Conservation (phyloP, 2,888 invertebrate species). For the Brachyptera putata region DNA sequence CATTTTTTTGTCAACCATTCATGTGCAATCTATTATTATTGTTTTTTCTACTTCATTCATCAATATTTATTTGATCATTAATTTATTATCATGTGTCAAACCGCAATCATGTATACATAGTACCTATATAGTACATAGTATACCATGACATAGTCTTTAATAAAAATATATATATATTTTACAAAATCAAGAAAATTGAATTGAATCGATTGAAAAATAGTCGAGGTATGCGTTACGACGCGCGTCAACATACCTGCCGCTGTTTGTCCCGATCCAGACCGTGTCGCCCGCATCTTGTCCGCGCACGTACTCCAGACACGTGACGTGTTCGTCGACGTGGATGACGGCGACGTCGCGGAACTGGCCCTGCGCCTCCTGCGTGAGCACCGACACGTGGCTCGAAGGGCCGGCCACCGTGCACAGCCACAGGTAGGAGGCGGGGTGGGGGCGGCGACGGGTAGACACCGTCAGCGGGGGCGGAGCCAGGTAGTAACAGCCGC, state of each 20-base stretch:
- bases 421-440: constrained; percentile 84
- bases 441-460: constrained; percentile 59
- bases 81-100: too few relatives aligned
- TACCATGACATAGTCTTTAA: too few relatives aligned
- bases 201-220: too few relatives aligned
- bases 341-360: constrained; percentile 72
- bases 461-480: constrained; percentile 41
- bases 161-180: too few relatives aligned
- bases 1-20: too few relatives aligned
- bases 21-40: too few relatives aligned
- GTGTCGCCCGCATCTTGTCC: constrained; percentile 53
- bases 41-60: too few relatives aligned
- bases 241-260: constrained; percentile 52
- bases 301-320: constrained; percentile 77
- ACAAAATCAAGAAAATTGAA: too few relatives aligned
- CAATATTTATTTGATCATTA: too few relatives aligned
- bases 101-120: too few relatives aligned
- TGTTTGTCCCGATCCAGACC: constrained; percentile 92
- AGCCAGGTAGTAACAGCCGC: constrained; percentile 84
- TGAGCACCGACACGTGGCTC: constrained; percentile 65
- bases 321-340: constrained; percentile 75
- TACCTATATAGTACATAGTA: too few relatives aligned
- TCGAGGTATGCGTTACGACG: too few relatives aligned
- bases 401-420: constrained; percentile 70
- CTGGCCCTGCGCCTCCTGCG: constrained; percentile 65